Evolutionary conservation across 2,888 invertebrate genomes (phyloP), one percentile per base, ranked within the genome.

Genomic region (Linnaemya vulpina): DNA sequence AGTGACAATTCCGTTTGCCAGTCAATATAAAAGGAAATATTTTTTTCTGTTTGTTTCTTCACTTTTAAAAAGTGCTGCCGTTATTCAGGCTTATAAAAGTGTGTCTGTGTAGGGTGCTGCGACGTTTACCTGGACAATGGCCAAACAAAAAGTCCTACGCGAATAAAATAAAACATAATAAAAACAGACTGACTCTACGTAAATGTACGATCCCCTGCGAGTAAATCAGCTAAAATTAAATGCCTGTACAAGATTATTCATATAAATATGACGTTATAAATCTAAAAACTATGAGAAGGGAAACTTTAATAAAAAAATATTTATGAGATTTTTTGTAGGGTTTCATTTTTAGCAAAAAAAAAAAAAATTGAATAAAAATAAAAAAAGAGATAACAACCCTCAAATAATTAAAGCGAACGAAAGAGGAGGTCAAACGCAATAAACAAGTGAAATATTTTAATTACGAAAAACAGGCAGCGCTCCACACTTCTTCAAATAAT

Each of bases 361-460:
- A 25, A 40, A 10, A 40, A 40, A 40, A 4, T 10, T 1, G 10
- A 8, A 38, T 38, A 38, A 5, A 8, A 10, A 8, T 9, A 13
- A 1, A 35, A 67, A 79, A 62, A 73, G 60, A 10, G 43, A 43
- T 40, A 38, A 40, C 22, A 58, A 58, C 46, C 43, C 46, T 58
- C 53, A 53, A 68, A 60, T 30, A 15, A 35, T 49, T 35, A 46
- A 79, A 49, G 53, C 10, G 22, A 2, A 4, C n/a, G 49, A 30
- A 35, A 8, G 40, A 51, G 70, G 71, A 75, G 75, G 70, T 75
- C 73, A 55, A 68, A 68, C 73, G 76, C 51, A 83, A 67, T 51
- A 15, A 70, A 62, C 17, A 20, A 60, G 20, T 77, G 58, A 73
- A 58, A 77, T 73, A 75, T 82, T 83, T 83, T 83, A 71, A 67